A percentile compares a stretch with the other conserved stretches of the same genome.
These are phyloP conservation scores for Esperia sulphurella DNA, from an alignment of 2,888 invertebrate species.

Conservation along the genomic window DNA sequence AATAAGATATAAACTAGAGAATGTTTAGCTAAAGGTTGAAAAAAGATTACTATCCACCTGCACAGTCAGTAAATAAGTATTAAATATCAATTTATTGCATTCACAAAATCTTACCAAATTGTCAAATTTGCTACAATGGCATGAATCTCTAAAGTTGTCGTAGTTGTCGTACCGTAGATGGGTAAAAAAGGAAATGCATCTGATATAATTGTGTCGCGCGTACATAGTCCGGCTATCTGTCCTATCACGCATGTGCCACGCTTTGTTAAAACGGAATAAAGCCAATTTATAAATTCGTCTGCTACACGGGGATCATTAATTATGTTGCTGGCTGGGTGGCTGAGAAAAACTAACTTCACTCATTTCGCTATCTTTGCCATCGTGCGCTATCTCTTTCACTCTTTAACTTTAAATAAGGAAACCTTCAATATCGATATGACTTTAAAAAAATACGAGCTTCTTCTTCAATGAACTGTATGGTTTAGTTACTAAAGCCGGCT, in stretches of 20 bases:
- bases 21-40: too few species aligned
- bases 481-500: conserved; percentile 3
- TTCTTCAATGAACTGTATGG: conserved; percentile 6
- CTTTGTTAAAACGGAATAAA: conserved; percentile 71
- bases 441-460: background rate
- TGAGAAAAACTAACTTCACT: conserved; percentile 78
- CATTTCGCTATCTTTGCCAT: conserved; percentile 75
- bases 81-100: too few species aligned
- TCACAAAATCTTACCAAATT: too few species aligned
- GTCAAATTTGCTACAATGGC: too few species aligned
- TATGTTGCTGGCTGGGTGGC: conserved; percentile 80
- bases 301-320: conserved; percentile 76
- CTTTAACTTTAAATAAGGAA: conserved; percentile 23
- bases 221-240: conserved; percentile 47
- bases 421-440: background rate
- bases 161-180: too few species aligned
- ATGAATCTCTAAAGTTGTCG: too few species aligned
- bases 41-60: too few species aligned
- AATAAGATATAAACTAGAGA: too few species aligned
- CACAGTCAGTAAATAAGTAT: too few species aligned
- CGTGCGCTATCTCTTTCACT: conserved; percentile 58
- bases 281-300: conserved; percentile 78
- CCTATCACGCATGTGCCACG: conserved; percentile 53
- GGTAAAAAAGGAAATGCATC: background rate
- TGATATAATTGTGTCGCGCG: conserved; percentile 44